Percentiles rank a stretch among this genome's conserved stretches.
Evolutionary conservation across 2,113 vertebrate species (phyloP).

Genomic region (Gallinago jamesoni): DNA sequence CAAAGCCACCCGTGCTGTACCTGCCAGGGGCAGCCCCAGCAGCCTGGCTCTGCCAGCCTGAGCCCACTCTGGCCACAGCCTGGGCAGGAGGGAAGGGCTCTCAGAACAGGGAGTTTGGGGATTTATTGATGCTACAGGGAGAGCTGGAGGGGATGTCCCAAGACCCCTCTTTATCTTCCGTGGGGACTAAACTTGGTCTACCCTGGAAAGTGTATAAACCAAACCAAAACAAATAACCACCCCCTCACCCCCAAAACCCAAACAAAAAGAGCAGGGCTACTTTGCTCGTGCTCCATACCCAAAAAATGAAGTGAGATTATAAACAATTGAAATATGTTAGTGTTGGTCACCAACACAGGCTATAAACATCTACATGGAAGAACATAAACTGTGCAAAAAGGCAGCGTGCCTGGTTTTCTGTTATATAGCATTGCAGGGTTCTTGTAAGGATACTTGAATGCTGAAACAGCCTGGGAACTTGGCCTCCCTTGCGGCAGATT

Average conservation of each 20-base stretch:
- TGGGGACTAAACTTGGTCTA: background rate
- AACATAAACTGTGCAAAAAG: background rate
- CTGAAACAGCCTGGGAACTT: conserved; percentile 31
- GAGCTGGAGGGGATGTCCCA: background rate
- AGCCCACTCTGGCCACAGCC: background rate
- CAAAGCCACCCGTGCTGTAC: background rate
- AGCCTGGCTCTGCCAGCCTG: too few relatives aligned
- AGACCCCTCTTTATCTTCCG: background rate
- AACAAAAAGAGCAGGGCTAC: background rate
- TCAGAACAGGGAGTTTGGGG: background rate
- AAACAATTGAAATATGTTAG: background rate
- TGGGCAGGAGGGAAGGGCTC: background rate
- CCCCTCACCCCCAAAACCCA: background rate
- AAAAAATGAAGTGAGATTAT: background rate
- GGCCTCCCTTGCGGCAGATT: conserved; percentile 11
- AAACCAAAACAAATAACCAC: background rate
- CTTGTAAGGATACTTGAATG: conserved; percentile 22
- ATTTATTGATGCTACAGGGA: background rate
- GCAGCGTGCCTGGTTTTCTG: background rate
- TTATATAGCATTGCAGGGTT: conserved; percentile 27
- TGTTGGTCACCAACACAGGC: background rate
- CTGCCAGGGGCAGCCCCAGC: background rate
- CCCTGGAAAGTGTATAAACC: background rate
- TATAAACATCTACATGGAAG: conserved; percentile 4
- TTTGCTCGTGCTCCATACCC: background rate